phyloP scores from a whole-genome alignment of 1,140 invertebrate genomes.

The Nixonia krombeini region DNA sequence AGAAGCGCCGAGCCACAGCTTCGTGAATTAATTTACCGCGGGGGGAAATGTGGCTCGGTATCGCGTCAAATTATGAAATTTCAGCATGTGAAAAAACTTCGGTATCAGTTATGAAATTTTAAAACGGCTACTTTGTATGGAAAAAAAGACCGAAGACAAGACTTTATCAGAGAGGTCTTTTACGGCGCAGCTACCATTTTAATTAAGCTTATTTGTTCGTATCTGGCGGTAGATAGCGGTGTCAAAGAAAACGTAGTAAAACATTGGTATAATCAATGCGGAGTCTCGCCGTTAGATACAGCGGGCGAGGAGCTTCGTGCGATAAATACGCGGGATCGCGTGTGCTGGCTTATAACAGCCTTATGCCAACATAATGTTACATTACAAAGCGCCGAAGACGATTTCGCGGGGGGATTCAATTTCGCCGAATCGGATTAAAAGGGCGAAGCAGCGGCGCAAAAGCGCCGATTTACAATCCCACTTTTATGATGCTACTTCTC shows the following conservation, averaged over 20 bases:
- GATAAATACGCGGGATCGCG: constrained; percentile 30
- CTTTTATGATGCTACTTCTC: constrained; percentile 42
- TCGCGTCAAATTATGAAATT: too few species aligned
- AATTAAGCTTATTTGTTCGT: constrained; percentile 48
- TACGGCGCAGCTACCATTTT: constrained; percentile 37
- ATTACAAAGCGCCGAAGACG: constrained; percentile 30
- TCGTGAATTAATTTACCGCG: too few species aligned
- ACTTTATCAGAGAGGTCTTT: constrained; percentile 36
- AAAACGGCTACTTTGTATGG: background rate
- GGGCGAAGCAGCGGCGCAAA: constrained; percentile 29
- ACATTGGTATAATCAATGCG: constrained; percentile 30
- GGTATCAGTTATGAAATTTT: too few species aligned
- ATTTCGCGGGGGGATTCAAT: constrained; percentile 42
- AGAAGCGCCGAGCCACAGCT: too few species aligned
- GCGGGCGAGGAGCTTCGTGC: constrained; percentile 15
- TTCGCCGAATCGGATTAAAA: constrained; percentile 32
- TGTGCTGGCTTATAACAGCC: constrained; percentile 17
- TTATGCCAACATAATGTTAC: constrained; percentile 19
- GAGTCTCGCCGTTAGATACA: constrained; percentile 37
- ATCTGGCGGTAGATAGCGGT: constrained; percentile 38
- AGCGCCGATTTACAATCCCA: constrained; percentile 42
- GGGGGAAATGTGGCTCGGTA: too few species aligned
- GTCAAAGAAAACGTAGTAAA: constrained; percentile 31
- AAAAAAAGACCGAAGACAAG: constrained; percentile 10
- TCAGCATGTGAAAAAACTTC: too few species aligned